Evolutionary conservation across 2,113 vertebrate genomes (phyloP).

Genomic region (Phocoena sinus): DNA sequence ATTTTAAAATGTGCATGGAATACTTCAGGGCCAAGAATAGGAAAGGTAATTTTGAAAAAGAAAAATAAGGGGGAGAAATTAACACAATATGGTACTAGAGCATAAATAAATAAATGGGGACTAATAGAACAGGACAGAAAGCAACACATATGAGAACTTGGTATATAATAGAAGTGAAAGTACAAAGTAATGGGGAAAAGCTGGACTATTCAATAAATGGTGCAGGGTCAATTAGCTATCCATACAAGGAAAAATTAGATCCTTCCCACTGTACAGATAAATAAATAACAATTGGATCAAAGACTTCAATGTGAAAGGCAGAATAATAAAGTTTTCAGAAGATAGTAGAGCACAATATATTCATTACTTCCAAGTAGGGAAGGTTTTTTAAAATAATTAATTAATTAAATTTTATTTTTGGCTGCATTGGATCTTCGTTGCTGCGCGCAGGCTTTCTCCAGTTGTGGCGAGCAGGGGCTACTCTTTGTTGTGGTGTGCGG

Average conservation of each 20-base stretch:
- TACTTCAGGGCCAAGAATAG: not conserved
- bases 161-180: not conserved
- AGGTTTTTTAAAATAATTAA: not conserved
- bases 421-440: too few relatives aligned
- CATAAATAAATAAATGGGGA: not conserved
- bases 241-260: not conserved
- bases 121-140: not conserved
- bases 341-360: not conserved
- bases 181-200: not conserved
- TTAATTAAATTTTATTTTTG: too few relatives aligned
- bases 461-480: too few relatives aligned
- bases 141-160: not conserved
- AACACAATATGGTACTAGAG: not conserved
- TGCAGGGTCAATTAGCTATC: not conserved
- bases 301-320: not conserved
- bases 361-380: not conserved
- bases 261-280: not conserved
- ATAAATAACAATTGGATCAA: not conserved
- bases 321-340: not conserved
- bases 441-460: too few relatives aligned
- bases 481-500: too few relatives aligned
- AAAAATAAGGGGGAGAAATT: not conserved
- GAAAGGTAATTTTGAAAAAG: not conserved
- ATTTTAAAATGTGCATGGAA: not conserved
- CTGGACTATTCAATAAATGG: not conserved